Evolutionary conservation across 1,140 invertebrate genomes (phyloP).

Genomic region (Globodera ellingtonae): DNA sequence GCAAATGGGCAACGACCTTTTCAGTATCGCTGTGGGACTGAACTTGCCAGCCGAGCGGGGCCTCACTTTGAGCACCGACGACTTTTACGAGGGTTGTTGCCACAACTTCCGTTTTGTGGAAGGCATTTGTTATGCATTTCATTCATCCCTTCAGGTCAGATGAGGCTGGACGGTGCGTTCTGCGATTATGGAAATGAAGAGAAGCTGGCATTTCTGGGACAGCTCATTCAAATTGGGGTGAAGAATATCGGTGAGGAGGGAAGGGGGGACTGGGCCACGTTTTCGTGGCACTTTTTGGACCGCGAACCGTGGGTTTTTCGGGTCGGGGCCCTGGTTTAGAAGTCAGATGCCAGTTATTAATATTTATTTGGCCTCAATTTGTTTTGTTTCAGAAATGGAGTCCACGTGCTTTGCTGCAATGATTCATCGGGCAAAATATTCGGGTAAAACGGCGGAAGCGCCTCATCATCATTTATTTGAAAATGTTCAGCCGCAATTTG

Average conservation of each 20-base stretch:
- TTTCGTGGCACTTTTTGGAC: too few relatives aligned
- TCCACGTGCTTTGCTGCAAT: slow-evolving; percentile 86
- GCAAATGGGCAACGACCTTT: slow-evolving; percentile 78
- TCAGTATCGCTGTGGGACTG: slow-evolving; percentile 72
- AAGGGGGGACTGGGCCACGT: too few relatives aligned
- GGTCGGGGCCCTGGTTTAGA: too few relatives aligned
- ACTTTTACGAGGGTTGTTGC: slow-evolving; percentile 90
- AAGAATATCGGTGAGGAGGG: slow-evolving; percentile 79
- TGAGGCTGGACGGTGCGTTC: slow-evolving; percentile 90
- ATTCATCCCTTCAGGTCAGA: slow-evolving; percentile 73
- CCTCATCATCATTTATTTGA: not conserved
- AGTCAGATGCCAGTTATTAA: too few relatives aligned
- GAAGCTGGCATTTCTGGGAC: slow-evolving; percentile 82
- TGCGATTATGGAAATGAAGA: slow-evolving; percentile 87
- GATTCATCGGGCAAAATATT: slow-evolving; percentile 88
- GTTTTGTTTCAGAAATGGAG: slow-evolving; percentile 79
- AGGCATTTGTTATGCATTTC: not conserved
- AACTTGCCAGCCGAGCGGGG: slow-evolving; percentile 75
- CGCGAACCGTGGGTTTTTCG: too few relatives aligned
- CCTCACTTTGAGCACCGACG: slow-evolving; percentile 91
- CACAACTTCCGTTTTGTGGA: not conserved
- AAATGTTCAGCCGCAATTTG: slow-evolving; percentile 70
- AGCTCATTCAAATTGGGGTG: slow-evolving; percentile 78
- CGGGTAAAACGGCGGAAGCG: slow-evolving; percentile 66
- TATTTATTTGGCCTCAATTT: not conserved